These are phyloP conservation scores for Cremastinae sp. DNA, from an alignment of 2,888 invertebrate species.

Conservation along the genomic window DNA sequence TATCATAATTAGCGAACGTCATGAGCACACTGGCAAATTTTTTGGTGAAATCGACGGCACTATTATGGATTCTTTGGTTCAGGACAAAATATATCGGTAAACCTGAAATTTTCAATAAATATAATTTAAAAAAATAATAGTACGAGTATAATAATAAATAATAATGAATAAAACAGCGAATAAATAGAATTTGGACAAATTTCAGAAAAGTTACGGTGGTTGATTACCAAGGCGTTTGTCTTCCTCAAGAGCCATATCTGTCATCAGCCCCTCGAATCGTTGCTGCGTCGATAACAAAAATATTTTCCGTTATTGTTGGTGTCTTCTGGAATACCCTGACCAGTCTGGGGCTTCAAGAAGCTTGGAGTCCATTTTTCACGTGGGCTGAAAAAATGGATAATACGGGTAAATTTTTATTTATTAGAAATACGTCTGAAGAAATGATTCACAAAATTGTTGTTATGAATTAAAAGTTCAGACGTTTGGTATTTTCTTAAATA, in stretches of 20 bases:
- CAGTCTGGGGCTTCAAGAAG: constrained; percentile 74
- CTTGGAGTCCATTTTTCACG: constrained; percentile 72
- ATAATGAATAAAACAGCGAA: neutral
- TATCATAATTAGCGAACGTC: constrained; percentile 93
- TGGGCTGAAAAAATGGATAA: constrained; percentile 69
- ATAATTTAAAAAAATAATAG: neutral
- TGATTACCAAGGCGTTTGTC: constrained; percentile 94
- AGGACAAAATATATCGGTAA: constrained; percentile 90
- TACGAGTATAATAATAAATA: too few species aligned
- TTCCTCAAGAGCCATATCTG: constrained; percentile 78
- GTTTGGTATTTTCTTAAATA: too few species aligned
- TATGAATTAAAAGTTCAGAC: neutral
- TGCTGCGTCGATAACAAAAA: constrained; percentile 69
- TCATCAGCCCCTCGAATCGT: constrained; percentile 78
- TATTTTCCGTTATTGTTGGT: constrained; percentile 68
- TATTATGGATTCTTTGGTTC: constrained; percentile 95
- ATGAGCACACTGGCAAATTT: constrained; percentile 93
- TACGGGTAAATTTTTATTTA: constrained; percentile 59
- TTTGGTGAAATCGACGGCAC: constrained; percentile 97
- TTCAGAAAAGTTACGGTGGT: constrained; percentile 89
- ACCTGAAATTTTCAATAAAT: neutral
- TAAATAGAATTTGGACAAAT: constrained; percentile 22
- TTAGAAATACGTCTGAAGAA: too few species aligned
- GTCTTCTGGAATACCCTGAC: constrained; percentile 71
- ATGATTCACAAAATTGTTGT: neutral